Evolutionary conservation across 1,140 invertebrate genomes (phyloP).

Genomic region (Lepidurus packardi): DNA sequence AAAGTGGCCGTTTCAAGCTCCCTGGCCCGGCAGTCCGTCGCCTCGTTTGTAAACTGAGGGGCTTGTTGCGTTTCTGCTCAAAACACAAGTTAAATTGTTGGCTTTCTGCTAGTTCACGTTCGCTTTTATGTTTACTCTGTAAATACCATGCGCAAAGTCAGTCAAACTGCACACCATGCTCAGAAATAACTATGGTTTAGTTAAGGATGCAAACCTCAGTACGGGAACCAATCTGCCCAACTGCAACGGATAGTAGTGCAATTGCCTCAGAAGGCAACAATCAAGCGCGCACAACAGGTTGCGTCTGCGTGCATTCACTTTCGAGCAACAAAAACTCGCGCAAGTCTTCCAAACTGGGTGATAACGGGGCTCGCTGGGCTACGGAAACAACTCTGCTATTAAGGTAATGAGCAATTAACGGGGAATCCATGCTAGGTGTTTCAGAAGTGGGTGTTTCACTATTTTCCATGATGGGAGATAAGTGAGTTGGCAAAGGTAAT

Average conservation of each 20-base stretch:
- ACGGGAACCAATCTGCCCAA: neutral
- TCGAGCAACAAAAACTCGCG: slow-evolving; percentile 60
- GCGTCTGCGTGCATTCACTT: slow-evolving; percentile 52
- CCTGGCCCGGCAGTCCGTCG: slow-evolving; percentile 63
- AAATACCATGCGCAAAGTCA: neutral
- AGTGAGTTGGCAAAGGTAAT: slow-evolving; percentile 38
- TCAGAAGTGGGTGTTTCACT: slow-evolving; percentile 50
- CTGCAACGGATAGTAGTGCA: slow-evolving; percentile 4
- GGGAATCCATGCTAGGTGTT: neutral
- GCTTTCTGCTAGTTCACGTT: too few species aligned
- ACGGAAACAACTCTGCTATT: slow-evolving; percentile 50
- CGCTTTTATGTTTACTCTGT: neutral
- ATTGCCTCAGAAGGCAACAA: neutral
- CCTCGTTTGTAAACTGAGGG: slow-evolving; percentile 73
- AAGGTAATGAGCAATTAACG: slow-evolving; percentile 35
- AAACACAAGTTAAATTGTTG: slow-evolving; percentile 21
- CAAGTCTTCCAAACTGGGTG: slow-evolving; percentile 54
- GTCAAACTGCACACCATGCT: slow-evolving; percentile 25
- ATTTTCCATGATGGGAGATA: slow-evolving; percentile 55
- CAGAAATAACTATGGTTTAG: slow-evolving; percentile 10
- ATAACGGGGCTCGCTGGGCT: slow-evolving; percentile 52
- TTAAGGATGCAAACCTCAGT: neutral
- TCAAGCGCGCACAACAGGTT: neutral
- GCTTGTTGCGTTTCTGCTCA: slow-evolving; percentile 66
- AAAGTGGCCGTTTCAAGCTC: slow-evolving; percentile 69